Base-by-base conservation (phyloP, 2,113 vertebrate species). In the Hippopotamus amphibius region DNA sequence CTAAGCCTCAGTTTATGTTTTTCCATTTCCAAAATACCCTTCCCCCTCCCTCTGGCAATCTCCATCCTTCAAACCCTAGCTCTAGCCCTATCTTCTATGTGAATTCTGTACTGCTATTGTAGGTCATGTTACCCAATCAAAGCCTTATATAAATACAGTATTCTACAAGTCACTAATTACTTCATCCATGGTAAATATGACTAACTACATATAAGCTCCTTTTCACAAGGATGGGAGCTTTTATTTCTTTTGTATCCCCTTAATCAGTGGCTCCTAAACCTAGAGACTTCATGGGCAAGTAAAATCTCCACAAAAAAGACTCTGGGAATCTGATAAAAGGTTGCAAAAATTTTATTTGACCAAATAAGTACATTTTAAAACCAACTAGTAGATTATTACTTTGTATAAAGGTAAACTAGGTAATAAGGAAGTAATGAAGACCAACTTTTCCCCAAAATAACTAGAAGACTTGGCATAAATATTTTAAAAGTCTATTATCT, bases 271-370 rank as follows among this genome's bases (percentile, higher is more conserved):
- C 15, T 82, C 46, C 46, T 82, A 71, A 97, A 77, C 24, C 50
- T 89, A 88, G 48, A 26, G 1, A 82, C 85, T 81, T 80, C 30
- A 76, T 69, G 7, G 14, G 26, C 76, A 96, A 88, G 55, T 65
- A 91, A 90, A 96, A 77, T 71, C 28, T 46, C 46, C 7, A 81
- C 30, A 93, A 65, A 96, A 96, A 81, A 26, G 89, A 93, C 33
- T 53, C 48, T 85, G 9, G 16, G 30, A 7, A 94, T 84, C n/a
- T 92, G 24, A 92, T 28, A 86, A 82, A 83, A 93, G 17, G 1
- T 28, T 90, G 21, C 13, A 72, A 92, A 19, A 33, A 65, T 55
- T 86, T 92, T 11, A 68, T 74, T 80, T 91, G 28, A 4, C n/a
- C 48, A 97, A 93, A 50, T 89, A 93, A 86, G 9, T 22, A 33